These are phyloP conservation scores for Drosophila tristis DNA, from an alignment of 1,140 invertebrate genomes.

Conservation along the genomic window DNA sequence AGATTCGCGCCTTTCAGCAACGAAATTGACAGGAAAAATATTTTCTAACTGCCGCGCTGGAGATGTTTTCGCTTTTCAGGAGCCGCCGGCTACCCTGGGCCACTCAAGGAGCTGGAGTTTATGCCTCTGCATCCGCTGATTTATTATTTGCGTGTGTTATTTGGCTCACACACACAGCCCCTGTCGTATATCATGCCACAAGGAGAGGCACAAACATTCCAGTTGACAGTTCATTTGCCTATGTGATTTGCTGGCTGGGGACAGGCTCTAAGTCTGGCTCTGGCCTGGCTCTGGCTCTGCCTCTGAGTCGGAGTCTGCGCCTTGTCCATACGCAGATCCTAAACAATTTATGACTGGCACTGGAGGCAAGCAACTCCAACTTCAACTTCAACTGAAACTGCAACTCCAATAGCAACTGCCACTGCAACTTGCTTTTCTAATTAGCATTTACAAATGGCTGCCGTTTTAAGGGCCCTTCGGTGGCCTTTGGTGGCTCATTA, in stretches of 20 bases:
- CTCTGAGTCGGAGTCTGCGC: no score
- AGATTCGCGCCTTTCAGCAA: slow-evolving; percentile 47
- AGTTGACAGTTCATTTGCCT: slow-evolving; percentile 81
- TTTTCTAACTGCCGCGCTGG: slow-evolving; percentile 59
- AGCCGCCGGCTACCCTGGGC: not conserved
- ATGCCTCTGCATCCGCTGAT: slow-evolving; percentile 44
- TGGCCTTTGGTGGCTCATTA: slow-evolving; percentile 60
- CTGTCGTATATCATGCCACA: slow-evolving; percentile 63
- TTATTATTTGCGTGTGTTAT: slow-evolving; percentile 76
- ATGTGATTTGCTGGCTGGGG: slow-evolving; percentile 50
- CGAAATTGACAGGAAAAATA: slow-evolving; percentile 66
- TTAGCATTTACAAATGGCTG: slow-evolving; percentile 79
- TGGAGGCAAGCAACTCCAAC: slow-evolving; percentile 24
- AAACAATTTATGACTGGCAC: slow-evolving; percentile 62
- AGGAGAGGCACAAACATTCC: slow-evolving; percentile 59
- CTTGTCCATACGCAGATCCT: slow-evolving; percentile 29
- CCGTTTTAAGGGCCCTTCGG: slow-evolving; percentile 40
- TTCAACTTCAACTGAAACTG: slow-evolving; percentile 20
- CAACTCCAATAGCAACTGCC: slow-evolving; percentile 11
- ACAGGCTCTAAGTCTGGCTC: no score
- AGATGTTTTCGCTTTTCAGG: slow-evolving; percentile 3
- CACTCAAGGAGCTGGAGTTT: slow-evolving; percentile 26
- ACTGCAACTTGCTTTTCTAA: slow-evolving; percentile 67
- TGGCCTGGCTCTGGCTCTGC: no score
- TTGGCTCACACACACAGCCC: slow-evolving; percentile 68